Evolutionary conservation across 2,797 vertebrate species (phyloP).

Genomic region (Rhabdomys pumilio): DNA sequence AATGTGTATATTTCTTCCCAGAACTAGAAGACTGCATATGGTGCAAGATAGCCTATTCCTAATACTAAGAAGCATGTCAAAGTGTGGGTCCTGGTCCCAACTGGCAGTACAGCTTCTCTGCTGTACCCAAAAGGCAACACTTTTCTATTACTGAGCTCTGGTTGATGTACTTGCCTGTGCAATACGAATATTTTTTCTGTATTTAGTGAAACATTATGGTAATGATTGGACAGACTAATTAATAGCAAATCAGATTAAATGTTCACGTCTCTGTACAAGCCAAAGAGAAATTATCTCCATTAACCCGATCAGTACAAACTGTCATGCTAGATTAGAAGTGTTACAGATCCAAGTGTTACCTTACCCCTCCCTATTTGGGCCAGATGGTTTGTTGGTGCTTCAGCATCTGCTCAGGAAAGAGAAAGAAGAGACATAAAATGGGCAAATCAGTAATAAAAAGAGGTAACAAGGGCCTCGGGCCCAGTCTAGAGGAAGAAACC

Average conservation of each 20-base stretch:
- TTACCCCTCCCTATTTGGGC: slow-evolving; percentile 52
- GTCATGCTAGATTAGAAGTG: slow-evolving; percentile 71
- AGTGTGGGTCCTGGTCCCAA: neutral
- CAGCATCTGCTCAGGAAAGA: slow-evolving; percentile 36
- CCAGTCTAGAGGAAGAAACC: slow-evolving; percentile 27
- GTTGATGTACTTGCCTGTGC: slow-evolving; percentile 20
- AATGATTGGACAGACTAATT: slow-evolving; percentile 80
- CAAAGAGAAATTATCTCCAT: slow-evolving; percentile 79
- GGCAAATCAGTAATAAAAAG: slow-evolving; percentile 34
- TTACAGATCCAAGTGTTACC: slow-evolving; percentile 67
- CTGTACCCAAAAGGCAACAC: slow-evolving; percentile 40
- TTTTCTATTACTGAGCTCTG: slow-evolving; percentile 36
- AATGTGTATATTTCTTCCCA: neutral
- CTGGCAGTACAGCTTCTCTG: slow-evolving; percentile 26
- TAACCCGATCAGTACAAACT: slow-evolving; percentile 83
- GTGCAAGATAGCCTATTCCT: neutral
- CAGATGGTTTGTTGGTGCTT: slow-evolving; percentile 69
- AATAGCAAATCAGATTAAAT: slow-evolving; percentile 81
- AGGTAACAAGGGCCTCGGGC: neutral
- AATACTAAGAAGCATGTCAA: slow-evolving; percentile 26
- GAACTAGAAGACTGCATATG: neutral
- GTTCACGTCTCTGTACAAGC: slow-evolving; percentile 75
- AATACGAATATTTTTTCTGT: slow-evolving; percentile 62
- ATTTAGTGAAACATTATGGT: slow-evolving; percentile 75
- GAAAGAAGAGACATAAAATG: slow-evolving; percentile 51